Evolutionary conservation across 1,140 invertebrate species (phyloP).

Genomic region (Drosophila funebris): DNA sequence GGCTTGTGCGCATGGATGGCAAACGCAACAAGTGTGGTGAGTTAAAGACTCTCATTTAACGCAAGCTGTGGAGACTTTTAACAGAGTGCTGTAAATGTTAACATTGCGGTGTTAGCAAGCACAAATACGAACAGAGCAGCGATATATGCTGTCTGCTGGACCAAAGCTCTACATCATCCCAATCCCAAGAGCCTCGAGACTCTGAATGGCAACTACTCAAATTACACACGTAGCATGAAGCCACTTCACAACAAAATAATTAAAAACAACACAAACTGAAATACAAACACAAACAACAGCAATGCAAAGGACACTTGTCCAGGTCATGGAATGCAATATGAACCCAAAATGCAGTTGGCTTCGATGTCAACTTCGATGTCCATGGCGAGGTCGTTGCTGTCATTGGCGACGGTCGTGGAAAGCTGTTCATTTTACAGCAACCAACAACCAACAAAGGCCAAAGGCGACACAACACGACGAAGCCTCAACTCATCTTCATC

Average conservation of each 20-base stretch:
- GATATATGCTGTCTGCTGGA: neutral
- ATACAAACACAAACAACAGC: constrained; percentile 27
- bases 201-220: constrained; percentile 6
- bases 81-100: constrained; percentile 1
- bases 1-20: constrained; percentile 56
- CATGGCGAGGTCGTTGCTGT: constrained; percentile 30
- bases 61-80: constrained; percentile 20
- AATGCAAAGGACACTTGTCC: constrained; percentile 51
- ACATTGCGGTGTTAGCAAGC: neutral
- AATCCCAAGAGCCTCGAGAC: neutral
- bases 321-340: constrained; percentile 50
- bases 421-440: constrained; percentile 71
- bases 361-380: constrained; percentile 20
- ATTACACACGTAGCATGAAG: constrained; percentile 27
- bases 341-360: constrained; percentile 19
- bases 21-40: constrained; percentile 71
- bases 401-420: constrained; percentile 43
- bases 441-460: constrained; percentile 58
- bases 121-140: too few species aligned
- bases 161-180: neutral
- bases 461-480: constrained; percentile 43
- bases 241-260: constrained; percentile 74
- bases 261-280: constrained; percentile 53
- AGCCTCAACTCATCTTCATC: constrained; percentile 22
- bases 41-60: constrained; percentile 13